Evolutionary conservation across 1,140 invertebrate genomes (phyloP).

Genomic region (Bombus ignitus): DNA sequence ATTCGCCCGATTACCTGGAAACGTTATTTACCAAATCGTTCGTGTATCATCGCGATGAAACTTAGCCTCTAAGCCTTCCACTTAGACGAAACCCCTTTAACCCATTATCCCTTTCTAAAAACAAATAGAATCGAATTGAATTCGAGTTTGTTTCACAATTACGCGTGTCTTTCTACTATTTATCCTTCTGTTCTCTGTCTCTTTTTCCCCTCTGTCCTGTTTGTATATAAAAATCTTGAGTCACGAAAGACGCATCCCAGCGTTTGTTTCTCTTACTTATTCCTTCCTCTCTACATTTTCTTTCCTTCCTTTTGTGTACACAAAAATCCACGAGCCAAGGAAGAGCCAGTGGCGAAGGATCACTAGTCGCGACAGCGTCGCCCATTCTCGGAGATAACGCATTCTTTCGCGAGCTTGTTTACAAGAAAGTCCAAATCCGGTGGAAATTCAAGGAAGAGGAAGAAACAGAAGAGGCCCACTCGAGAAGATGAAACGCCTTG

Average conservation of each 20-base stretch:
- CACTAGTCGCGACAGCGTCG: conserved; percentile 69
- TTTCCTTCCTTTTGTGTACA: neutral
- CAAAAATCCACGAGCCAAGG: neutral
- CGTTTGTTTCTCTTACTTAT: neutral
- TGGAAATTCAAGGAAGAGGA: conserved; percentile 64
- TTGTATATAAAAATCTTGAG: neutral
- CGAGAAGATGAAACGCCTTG: conserved; percentile 78
- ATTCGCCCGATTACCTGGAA: conserved; percentile 59
- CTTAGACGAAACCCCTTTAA: neutral
- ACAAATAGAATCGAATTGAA: neutral
- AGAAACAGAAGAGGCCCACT: conserved; percentile 77
- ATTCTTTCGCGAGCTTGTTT: conserved; percentile 72
- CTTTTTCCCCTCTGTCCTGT: neutral
- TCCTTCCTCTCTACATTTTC: neutral
- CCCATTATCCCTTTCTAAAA: neutral
- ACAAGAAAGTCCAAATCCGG: conserved; percentile 73
- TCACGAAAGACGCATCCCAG: neutral
- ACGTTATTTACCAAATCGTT: conserved; percentile 60
- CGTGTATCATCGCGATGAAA: conserved; percentile 48
- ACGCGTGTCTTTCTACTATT: neutral
- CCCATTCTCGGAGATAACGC: conserved; percentile 73
- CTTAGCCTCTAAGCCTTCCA: too few relatives aligned
- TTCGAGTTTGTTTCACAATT: neutral
- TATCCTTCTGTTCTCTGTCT: neutral
- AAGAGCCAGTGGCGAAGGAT: conserved; percentile 29